phyloP scores from a whole-genome alignment of 2,888 invertebrate genomes.

The Chymomyza amoena region DNA sequence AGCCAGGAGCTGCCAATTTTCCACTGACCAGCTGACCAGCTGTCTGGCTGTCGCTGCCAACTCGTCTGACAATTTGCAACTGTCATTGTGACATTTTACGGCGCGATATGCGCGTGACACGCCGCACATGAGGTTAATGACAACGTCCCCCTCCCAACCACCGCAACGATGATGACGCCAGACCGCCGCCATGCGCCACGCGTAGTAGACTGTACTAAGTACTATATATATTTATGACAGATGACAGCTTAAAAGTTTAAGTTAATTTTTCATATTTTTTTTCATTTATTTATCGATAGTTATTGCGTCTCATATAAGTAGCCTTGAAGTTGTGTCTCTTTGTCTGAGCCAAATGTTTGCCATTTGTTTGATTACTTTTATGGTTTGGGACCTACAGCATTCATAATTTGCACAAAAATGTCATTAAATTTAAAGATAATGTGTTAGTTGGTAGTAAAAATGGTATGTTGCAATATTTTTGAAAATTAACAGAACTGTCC shows the following conservation, averaged over 20 bases:
- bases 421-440: slow-evolving; percentile 17
- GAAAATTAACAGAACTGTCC: too few species aligned
- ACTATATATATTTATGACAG: slow-evolving; percentile 10
- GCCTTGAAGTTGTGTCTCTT: slow-evolving; percentile 42
- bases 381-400: slow-evolving; percentile 14
- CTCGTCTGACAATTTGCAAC: slow-evolving; percentile 68
- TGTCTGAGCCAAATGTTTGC: neutral
- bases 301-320: slow-evolving; percentile 27
- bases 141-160: neutral
- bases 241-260: slow-evolving; percentile 43
- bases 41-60: slow-evolving; percentile 8
- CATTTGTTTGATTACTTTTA: neutral
- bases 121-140: neutral
- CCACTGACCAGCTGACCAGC: neutral
- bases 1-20: neutral
- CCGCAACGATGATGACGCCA: neutral
- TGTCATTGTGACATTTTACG: slow-evolving; percentile 66
- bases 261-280: slow-evolving; percentile 40
- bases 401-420: slow-evolving; percentile 36
- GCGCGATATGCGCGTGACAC: slow-evolving; percentile 12
- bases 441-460: too few species aligned
- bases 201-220: neutral
- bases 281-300: slow-evolving; percentile 14
- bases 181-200: neutral
- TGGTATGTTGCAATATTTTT: too few species aligned